Base-by-base conservation (phyloP, 2,113 vertebrate species). In the Corapipo altera region DNA sequence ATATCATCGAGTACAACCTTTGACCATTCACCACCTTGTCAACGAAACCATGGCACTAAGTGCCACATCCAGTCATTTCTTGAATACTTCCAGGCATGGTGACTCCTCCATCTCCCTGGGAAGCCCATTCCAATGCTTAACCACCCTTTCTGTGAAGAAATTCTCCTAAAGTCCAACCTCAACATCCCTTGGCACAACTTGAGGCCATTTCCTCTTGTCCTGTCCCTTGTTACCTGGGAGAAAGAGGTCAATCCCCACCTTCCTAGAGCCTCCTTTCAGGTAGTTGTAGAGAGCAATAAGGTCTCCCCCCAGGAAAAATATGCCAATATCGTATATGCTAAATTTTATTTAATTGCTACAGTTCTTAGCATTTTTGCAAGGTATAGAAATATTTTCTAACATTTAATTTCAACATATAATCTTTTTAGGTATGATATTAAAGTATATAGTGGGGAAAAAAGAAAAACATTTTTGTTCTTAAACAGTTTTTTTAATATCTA, bases 211-310 rank as follows among this genome's bases (percentile, higher is more conserved):
- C 21, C 27, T 44, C 67, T 44, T 44, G 37, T 32, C 43, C 32
- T 83, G 12, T 35, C 0, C 0, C 32, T 26, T 83, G 5, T 30
- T 52, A 54, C 13, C 21, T 1, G 3, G 33, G 48, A 37, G 39
- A 46, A 51, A 70, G 13, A 28, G 37, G 17, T 6, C 2, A 6
- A 54, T 13, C 11, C 11, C 12, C 41, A 35, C 32, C 20, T 55
- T 21, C 18, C 33, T 24, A 15, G 7, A 55, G 4, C 7, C 22
- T 74, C 33, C 28, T 39, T 55, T 11, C 33, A 64, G 39, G 33
- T 12, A 39, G 21, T 8, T 1, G 0, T 14, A 46, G 27, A 39
- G 32, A 39, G 39, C 37, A 39, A 9, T 7, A 39, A 64, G 18
- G 13, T 33, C 13, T 54, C 39, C 22, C 27, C 17, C 37, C 33